Evolutionary conservation across 2,797 vertebrate genomes (phyloP).

Genomic region (Amblyraja radiata): DNA sequence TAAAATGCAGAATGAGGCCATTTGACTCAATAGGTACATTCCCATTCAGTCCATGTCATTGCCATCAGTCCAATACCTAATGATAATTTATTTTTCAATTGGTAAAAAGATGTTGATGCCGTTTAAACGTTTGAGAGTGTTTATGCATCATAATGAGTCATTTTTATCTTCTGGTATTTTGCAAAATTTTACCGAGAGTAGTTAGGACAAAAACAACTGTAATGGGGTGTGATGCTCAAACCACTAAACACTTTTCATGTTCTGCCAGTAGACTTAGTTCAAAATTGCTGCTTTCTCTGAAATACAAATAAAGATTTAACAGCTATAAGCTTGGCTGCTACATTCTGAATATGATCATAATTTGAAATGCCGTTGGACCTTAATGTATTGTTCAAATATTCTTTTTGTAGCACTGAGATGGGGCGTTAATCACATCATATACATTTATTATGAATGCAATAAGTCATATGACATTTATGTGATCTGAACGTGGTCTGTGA

Average conservation of each 20-base stretch:
- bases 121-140: neutral
- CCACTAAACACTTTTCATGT: neutral
- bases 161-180: neutral
- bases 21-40: no score
- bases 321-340: neutral
- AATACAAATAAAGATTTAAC: neutral
- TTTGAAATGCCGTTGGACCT: neutral
- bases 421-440: conserved; percentile 9
- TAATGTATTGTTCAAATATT: neutral
- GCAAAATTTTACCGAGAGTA: neutral
- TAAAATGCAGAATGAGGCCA: no score
- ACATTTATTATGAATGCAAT: neutral
- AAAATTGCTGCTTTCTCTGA: neutral
- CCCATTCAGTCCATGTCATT: no score
- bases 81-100: no score
- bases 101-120: neutral
- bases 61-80: no score
- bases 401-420: conserved; percentile 31
- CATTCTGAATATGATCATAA: neutral
- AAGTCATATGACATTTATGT: conserved; percentile 7
- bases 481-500: neutral
- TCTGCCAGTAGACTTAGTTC: neutral
- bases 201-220: neutral
- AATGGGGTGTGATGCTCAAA: neutral
- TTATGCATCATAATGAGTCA: neutral